Percentiles rank a stretch among this genome's conserved stretches.
phyloP scores from a whole-genome alignment of 2,888 invertebrate genomes.

The Yponomeuta evonymella region DNA sequence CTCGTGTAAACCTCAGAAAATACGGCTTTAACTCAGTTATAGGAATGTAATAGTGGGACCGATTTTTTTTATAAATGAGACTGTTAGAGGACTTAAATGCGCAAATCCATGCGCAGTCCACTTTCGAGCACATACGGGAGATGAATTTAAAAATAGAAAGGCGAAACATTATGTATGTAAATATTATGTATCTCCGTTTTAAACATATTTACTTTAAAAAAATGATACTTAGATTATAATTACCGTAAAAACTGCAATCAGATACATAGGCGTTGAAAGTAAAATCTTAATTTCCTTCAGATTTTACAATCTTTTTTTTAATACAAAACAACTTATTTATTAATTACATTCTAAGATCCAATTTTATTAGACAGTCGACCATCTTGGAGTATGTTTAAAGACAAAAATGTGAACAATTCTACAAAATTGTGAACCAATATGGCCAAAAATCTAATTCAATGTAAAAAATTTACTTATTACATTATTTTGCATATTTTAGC shows the following conservation, averaged over 20 bases:
- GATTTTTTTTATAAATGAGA: too few species aligned
- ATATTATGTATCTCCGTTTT: not conserved
- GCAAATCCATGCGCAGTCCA: too few species aligned
- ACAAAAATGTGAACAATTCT: slow-evolving; percentile 9
- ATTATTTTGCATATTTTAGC: slow-evolving; percentile 8
- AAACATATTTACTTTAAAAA: not conserved
- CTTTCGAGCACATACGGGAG: too few species aligned
- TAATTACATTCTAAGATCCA: slow-evolving; percentile 38
- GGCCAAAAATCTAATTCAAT: slow-evolving; percentile 65
- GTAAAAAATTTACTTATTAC: slow-evolving; percentile 19
- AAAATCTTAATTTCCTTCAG: not conserved
- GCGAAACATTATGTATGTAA: not conserved
- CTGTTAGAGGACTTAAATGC: too few species aligned
- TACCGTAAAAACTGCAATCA: not conserved
- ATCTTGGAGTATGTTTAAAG: slow-evolving; percentile 35
- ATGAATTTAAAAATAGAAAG: too few species aligned
- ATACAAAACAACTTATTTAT: slow-evolving; percentile 33
- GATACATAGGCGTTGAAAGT: not conserved
- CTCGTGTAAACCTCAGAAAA: too few species aligned
- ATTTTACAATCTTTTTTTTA: not conserved
- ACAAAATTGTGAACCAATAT: slow-evolving; percentile 35
- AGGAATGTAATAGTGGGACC: too few species aligned
- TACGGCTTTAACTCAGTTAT: too few species aligned
- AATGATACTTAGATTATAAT: not conserved
- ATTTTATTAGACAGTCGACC: slow-evolving; percentile 67